phyloP scores from a whole-genome alignment of 1,140 invertebrate species.

The Panagrolaimus sp. region DNA sequence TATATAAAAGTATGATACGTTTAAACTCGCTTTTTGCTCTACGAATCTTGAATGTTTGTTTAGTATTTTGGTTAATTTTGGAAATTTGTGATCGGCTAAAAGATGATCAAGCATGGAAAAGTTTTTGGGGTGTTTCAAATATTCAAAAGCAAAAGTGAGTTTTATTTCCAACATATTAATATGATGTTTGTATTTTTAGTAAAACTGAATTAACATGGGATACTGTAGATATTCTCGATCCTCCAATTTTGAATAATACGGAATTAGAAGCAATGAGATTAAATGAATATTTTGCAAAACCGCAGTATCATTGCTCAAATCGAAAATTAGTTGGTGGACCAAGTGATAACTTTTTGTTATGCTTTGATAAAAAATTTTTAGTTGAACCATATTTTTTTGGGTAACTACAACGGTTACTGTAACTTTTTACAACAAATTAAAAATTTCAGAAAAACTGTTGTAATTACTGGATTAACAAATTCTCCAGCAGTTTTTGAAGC shows the following conservation, averaged over 20 bases:
- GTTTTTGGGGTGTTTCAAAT: background rate
- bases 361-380: constrained; percentile 8
- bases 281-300: constrained; percentile 1
- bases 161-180: background rate
- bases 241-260: background rate
- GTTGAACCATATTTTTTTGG: background rate
- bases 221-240: background rate
- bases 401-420: too few relatives aligned
- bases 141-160: background rate
- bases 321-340: background rate
- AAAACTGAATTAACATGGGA: background rate
- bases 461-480: constrained; percentile 1
- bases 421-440: too few relatives aligned
- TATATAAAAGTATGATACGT: too few relatives aligned
- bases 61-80: too few relatives aligned
- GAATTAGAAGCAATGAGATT: constrained; percentile 8
- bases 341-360: background rate
- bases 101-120: constrained; percentile 3
- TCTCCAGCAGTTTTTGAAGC: background rate
- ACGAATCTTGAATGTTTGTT: too few relatives aligned
- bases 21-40: too few relatives aligned
- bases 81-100: constrained; percentile 5
- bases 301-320: background rate
- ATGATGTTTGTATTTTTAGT: background rate
- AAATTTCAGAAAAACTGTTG: background rate